Evolutionary conservation across 2,797 vertebrate genomes (phyloP).

Genomic region (Neostethus bicornis): DNA sequence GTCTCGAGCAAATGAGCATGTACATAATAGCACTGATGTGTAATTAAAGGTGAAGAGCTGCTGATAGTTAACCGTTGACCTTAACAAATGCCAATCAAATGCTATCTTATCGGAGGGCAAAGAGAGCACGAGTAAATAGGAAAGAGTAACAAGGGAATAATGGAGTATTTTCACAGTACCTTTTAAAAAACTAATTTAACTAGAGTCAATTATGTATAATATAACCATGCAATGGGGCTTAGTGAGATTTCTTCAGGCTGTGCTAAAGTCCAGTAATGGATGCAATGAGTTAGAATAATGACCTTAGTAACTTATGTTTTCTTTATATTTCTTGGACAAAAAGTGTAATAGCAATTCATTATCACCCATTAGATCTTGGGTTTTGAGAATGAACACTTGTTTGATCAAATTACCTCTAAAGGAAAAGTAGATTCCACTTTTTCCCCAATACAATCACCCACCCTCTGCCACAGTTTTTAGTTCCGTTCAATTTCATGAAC

Average conservation of each 20-base stretch:
- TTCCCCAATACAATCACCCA: too few species aligned
- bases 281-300: slow-evolving; percentile 24
- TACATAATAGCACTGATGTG: slow-evolving; percentile 57
- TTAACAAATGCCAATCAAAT: slow-evolving; percentile 75
- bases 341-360: slow-evolving; percentile 53
- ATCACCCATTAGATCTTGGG: slow-evolving; percentile 33
- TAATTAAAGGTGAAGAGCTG: slow-evolving; percentile 72
- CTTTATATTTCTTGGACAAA: slow-evolving; percentile 29
- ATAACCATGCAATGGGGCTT: slow-evolving; percentile 16
- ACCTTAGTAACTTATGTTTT: slow-evolving; percentile 31
- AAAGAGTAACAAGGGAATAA: slow-evolving; percentile 1
- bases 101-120: slow-evolving; percentile 65
- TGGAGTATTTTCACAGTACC: neutral
- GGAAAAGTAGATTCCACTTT: neutral
- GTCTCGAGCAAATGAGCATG: slow-evolving; percentile 67
- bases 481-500: slow-evolving; percentile 74
- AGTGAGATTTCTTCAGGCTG: slow-evolving; percentile 9
- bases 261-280: slow-evolving; percentile 22
- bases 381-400: slow-evolving; percentile 40
- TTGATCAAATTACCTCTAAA: slow-evolving; percentile 64
- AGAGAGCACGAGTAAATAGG: slow-evolving; percentile 18
- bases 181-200: slow-evolving; percentile 4
- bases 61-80: slow-evolving; percentile 74
- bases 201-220: slow-evolving; percentile 26
- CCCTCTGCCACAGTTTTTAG: slow-evolving; percentile 41